A percentile compares a stretch with the other conserved stretches of the same genome.
Evolutionary conservation across 2,888 invertebrate species (phyloP).

Genomic region (Mythimna vitellina): DNA sequence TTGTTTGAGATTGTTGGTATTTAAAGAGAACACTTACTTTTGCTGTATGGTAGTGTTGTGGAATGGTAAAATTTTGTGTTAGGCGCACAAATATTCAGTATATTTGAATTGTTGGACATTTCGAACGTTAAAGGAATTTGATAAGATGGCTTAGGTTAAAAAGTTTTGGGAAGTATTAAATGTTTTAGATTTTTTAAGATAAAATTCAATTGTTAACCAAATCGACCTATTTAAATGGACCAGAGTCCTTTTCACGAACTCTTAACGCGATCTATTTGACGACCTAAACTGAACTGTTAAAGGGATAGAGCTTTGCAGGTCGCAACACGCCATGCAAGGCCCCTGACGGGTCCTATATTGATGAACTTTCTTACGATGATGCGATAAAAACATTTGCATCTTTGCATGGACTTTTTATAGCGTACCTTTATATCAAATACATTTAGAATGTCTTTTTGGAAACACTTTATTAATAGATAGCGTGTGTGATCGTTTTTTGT

Average conservation of each 20-base stretch:
- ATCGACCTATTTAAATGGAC: slow-evolving; percentile 10
- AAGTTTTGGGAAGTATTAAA: slow-evolving; percentile 37
- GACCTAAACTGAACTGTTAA: too few species aligned
- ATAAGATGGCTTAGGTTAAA: neutral
- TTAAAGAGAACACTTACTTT: slow-evolving; percentile 23
- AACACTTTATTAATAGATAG: slow-evolving; percentile 36
- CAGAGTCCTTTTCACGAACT: too few species aligned
- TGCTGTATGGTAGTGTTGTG: neutral
- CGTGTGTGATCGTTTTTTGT: slow-evolving; percentile 11
- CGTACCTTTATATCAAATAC: slow-evolving; percentile 14
- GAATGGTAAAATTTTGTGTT: neutral
- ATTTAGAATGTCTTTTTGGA: slow-evolving; percentile 30
- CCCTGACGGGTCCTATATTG: neutral
- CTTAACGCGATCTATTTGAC: too few species aligned
- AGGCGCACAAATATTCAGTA: slow-evolving; percentile 2
- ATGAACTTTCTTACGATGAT: slow-evolving; percentile 6
- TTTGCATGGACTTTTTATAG: slow-evolving; percentile 1
- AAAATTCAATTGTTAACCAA: slow-evolving; percentile 18
- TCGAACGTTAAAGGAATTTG: neutral
- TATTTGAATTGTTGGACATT: slow-evolving; percentile 11
- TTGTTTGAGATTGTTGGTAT: slow-evolving; percentile 30
- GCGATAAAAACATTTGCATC: neutral
- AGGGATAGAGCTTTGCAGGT: too few species aligned
- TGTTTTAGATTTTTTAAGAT: slow-evolving; percentile 33
- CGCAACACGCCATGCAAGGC: too few species aligned